Percentiles rank a stretch among this genome's conserved stretches.
phyloP scores from a whole-genome alignment of 2,113 vertebrate species.

The Alces alces region DNA sequence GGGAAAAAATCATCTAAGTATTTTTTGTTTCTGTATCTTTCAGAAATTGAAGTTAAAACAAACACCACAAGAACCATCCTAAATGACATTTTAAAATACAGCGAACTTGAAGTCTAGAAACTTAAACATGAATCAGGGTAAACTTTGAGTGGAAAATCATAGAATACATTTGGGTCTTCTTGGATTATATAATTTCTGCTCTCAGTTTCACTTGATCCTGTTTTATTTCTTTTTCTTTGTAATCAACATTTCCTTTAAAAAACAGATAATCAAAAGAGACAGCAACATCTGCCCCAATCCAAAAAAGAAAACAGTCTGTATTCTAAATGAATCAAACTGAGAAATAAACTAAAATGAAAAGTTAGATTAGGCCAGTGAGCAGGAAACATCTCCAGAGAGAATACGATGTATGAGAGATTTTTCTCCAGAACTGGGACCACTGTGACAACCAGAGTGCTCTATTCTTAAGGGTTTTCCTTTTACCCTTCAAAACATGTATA shows the following conservation, averaged over 20 bases:
- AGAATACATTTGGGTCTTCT: not conserved
- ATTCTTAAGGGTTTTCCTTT: not conserved
- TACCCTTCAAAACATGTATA: not conserved
- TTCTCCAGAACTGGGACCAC: not conserved
- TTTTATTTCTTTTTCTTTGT: conserved; percentile 26
- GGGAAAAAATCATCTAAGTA: not conserved
- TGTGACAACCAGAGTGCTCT: not conserved
- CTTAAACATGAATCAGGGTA: not conserved
- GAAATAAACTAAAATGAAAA: not conserved
- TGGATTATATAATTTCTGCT: conserved; percentile 9
- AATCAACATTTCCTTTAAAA: conserved; percentile 28
- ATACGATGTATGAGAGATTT: not conserved
- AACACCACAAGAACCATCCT: not conserved
- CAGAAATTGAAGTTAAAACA: not conserved
- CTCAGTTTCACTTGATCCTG: not conserved
- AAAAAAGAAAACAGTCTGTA: not conserved
- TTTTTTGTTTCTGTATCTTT: not conserved
- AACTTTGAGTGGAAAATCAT: not conserved
- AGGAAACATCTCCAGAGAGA: not conserved
- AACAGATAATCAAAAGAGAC: conserved; percentile 41
- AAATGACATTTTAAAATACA: not conserved
- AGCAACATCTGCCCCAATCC: conserved; percentile 20
- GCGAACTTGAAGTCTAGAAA: not conserved
- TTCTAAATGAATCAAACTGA: conserved; percentile 10
- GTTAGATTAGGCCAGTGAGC: not conserved